These are phyloP conservation scores for Diadumene lineata DNA, from an alignment of 92 coral and sea anemone species.

Conservation along the genomic window DNA sequence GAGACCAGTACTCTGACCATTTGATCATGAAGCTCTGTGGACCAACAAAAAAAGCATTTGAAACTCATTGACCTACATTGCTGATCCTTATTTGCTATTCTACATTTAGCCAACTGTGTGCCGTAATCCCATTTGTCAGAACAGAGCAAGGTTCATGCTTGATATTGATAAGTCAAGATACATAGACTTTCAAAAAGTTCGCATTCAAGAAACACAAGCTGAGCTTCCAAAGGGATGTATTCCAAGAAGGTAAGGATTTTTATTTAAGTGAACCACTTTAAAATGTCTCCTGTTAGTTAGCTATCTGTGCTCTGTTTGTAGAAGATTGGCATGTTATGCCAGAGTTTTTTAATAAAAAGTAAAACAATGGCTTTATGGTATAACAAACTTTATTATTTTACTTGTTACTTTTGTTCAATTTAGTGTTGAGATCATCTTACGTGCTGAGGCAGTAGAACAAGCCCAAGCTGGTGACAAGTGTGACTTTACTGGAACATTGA, in stretches of 20 bases:
- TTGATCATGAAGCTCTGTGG: too few relatives aligned
- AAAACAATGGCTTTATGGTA: neutral
- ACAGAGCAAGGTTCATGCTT: conserved; percentile 94
- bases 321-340: neutral
- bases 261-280: too few relatives aligned
- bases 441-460: conserved; percentile 99
- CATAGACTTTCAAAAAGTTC: conserved; percentile 97
- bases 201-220: conserved; percentile 97
- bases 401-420: too few relatives aligned
- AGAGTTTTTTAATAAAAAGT: neutral
- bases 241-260: conserved; percentile 80
- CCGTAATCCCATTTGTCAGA: conserved; percentile 95
- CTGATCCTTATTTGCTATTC: too few relatives aligned
- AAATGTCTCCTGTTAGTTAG: too few relatives aligned
- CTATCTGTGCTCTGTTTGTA: neutral
- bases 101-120: conserved; percentile 87
- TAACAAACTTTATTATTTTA: neutral
- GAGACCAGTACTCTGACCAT: too few relatives aligned
- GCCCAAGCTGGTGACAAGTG: conserved; percentile 99
- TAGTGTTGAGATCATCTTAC: conserved; percentile 86
- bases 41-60: too few relatives aligned
- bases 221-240: conserved; percentile 97
- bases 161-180: conserved; percentile 94
- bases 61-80: too few relatives aligned
- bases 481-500: conserved; percentile 94